Evolutionary conservation across 2,797 vertebrate genomes (phyloP).

Genomic region (Pogonophryne albipinna): DNA sequence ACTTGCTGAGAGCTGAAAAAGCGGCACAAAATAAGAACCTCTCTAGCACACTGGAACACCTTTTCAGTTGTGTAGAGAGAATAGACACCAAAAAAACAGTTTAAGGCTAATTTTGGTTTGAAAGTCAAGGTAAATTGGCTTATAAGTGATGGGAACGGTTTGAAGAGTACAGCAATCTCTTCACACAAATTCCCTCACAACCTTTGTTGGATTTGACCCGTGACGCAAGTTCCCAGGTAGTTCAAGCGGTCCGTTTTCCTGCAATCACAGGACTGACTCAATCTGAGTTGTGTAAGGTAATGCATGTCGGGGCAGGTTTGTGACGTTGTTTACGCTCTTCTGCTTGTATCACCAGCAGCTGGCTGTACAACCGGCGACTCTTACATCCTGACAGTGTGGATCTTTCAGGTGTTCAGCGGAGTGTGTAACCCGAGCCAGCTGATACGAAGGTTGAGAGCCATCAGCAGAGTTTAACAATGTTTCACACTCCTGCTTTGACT

Average conservation of each 20-base stretch:
- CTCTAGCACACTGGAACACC: constrained; percentile 21
- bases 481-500: constrained; percentile 62
- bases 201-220: constrained; percentile 57
- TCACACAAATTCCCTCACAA: neutral
- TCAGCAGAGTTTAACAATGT: constrained; percentile 69
- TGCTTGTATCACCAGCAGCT: constrained; percentile 65
- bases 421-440: constrained; percentile 67
- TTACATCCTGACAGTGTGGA: constrained; percentile 61
- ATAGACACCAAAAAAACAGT: constrained; percentile 44
- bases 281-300: constrained; percentile 63
- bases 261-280: constrained; percentile 58
- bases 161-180: constrained; percentile 18
- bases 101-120: constrained; percentile 32
- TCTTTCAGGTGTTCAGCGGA: constrained; percentile 75
- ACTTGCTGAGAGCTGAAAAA: constrained; percentile 43
- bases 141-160: constrained; percentile 50
- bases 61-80: constrained; percentile 27
- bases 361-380: constrained; percentile 49
- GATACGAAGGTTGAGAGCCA: constrained; percentile 70
- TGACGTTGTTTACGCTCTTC: constrained; percentile 52
- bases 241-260: constrained; percentile 26
- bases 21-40: constrained; percentile 47
- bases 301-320: constrained; percentile 73
- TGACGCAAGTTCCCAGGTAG: constrained; percentile 53
- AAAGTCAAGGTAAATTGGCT: constrained; percentile 36